These are phyloP conservation scores for Tachina lurida DNA, from an alignment of 2,888 invertebrate species.

Conservation along the genomic window DNA sequence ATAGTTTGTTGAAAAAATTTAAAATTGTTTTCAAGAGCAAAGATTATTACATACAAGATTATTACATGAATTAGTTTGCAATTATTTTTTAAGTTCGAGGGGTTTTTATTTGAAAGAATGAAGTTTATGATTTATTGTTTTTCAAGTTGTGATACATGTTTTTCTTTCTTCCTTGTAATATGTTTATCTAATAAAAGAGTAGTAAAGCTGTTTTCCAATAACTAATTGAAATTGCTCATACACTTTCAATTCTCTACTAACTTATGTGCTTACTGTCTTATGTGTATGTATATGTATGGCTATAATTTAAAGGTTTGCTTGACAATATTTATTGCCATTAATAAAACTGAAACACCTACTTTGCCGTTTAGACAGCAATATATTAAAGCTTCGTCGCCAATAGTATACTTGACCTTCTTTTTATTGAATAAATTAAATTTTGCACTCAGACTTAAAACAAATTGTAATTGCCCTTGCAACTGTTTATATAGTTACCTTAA, in stretches of 20 bases:
- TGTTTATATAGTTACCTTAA: no score
- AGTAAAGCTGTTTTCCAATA: no score
- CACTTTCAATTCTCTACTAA: background rate
- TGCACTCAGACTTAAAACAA: background rate
- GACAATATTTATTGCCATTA: slow-evolving; percentile 32
- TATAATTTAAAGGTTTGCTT: slow-evolving; percentile 14
- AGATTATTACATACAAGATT: no score
- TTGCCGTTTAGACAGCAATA: background rate
- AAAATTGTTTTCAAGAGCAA: no score
- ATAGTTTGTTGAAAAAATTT: no score
- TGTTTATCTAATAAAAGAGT: no score
- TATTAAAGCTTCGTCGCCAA: background rate
- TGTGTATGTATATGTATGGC: background rate
- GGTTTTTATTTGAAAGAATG: no score
- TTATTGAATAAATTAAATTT: slow-evolving; percentile 4
- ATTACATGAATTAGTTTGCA: no score
- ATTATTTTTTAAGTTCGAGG: no score
- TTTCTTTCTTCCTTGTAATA: no score
- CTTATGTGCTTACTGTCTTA: background rate
- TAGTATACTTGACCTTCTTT: background rate
- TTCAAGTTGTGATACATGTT: background rate
- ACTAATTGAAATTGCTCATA: background rate
- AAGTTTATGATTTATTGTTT: background rate
- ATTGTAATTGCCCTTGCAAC: background rate
- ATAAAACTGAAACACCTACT: slow-evolving; percentile 6